A percentile compares a stretch with the other conserved stretches of the same genome.
phyloP scores from a whole-genome alignment of 2,797 vertebrate genomes.

The Pseudochirops corinnae region DNA sequence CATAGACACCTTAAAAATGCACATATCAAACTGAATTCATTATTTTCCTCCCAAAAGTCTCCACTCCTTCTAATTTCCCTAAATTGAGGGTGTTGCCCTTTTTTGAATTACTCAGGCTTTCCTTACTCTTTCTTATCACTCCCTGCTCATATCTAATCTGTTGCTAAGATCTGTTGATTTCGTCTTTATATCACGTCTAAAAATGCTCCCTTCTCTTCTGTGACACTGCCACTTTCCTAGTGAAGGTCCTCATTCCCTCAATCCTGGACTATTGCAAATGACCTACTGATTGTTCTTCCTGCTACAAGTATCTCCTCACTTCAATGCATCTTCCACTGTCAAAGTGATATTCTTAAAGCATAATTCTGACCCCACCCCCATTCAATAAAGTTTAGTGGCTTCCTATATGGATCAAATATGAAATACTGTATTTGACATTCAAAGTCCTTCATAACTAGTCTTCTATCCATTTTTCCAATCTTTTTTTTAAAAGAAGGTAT shows the following conservation, averaged over 20 bases:
- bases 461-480: not conserved
- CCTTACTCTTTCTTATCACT: not conserved
- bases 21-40: not conserved
- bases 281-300: not conserved
- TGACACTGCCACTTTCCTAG: not conserved
- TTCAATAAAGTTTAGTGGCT: not conserved
- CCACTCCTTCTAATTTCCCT: not conserved
- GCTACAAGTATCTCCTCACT: not conserved
- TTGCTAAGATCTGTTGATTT: not conserved
- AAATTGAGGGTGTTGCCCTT: not conserved
- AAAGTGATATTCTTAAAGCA: not conserved
- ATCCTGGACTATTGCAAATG: not conserved
- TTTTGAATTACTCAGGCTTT: not conserved
- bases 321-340: not conserved
- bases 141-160: not conserved
- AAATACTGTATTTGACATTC: not conserved
- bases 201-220: not conserved
- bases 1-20: not conserved
- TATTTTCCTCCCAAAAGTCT: not conserved
- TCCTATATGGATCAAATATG: not conserved
- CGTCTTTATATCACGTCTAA: not conserved
- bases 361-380: not conserved
- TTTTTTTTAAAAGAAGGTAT: not conserved
- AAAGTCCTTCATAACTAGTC: not conserved
- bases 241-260: not conserved